These are phyloP conservation scores for Periphyllus acericola DNA, from an alignment of 2,888 invertebrate species.

Conservation along the genomic window DNA sequence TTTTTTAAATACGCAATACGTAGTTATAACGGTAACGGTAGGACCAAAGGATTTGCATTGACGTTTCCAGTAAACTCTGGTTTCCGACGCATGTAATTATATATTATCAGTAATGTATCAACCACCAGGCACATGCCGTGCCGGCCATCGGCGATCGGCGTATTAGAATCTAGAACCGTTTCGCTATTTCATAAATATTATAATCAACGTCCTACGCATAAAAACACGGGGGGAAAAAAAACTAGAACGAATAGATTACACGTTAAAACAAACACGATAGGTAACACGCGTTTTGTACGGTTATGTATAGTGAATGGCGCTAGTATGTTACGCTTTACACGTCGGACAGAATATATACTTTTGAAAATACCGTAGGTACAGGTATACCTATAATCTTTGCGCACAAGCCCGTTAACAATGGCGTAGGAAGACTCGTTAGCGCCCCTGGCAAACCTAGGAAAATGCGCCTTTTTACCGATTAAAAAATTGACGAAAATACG, in stretches of 20 bases:
- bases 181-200: neutral
- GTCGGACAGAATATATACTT: neutral
- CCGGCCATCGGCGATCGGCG: neutral
- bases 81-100: neutral
- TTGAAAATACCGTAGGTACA: neutral
- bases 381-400: neutral
- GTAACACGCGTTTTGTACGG: neutral
- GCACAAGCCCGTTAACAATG: no score
- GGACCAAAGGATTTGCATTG: no score
- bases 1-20: neutral
- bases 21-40: no score
- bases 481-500: no score
- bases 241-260: neutral
- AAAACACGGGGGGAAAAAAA: neutral
- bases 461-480: no score
- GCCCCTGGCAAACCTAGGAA: no score
- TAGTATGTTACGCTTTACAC: neutral
- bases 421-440: no score
- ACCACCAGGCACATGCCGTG: neutral
- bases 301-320: neutral
- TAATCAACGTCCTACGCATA: neutral
- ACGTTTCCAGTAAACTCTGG: neutral
- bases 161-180: neutral
- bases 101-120: neutral
- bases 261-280: neutral